These are phyloP conservation scores for Neopipo cinnamomea DNA, from an alignment of 2,113 vertebrate genomes.

Conservation along the genomic window DNA sequence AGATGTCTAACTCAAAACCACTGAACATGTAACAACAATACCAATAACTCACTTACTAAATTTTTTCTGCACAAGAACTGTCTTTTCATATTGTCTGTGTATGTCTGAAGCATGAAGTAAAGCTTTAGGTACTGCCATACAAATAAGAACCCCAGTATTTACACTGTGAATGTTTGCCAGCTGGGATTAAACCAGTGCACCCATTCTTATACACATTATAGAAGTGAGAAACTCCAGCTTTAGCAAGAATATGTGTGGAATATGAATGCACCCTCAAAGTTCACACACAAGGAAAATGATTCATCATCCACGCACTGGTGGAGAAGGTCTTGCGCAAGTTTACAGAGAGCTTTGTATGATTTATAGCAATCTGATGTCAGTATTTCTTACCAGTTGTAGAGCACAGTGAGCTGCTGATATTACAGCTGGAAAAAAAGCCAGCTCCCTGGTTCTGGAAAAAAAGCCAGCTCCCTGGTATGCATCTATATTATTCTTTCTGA, in stretches of 20 bases:
- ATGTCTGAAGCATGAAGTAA: neutral
- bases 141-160: neutral
- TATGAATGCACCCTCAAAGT: neutral
- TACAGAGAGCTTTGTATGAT: neutral
- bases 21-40: neutral
- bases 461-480: neutral
- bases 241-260: neutral
- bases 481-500: neutral
- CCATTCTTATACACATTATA: neutral
- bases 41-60: neutral
- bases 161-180: neutral
- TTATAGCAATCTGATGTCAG: neutral
- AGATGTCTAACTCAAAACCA: neutral
- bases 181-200: neutral
- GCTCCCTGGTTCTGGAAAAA: neutral
- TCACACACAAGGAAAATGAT: neutral
- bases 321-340: neutral
- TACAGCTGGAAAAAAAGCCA: neutral
- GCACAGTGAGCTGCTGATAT: neutral
- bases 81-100: neutral
- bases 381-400: neutral
- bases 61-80: neutral
- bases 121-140: neutral
- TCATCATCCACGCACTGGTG: neutral
- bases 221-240: neutral